Conservation (phyloP, 1,140 invertebrate genomes). For the Tetragonula clypearis region DNA sequence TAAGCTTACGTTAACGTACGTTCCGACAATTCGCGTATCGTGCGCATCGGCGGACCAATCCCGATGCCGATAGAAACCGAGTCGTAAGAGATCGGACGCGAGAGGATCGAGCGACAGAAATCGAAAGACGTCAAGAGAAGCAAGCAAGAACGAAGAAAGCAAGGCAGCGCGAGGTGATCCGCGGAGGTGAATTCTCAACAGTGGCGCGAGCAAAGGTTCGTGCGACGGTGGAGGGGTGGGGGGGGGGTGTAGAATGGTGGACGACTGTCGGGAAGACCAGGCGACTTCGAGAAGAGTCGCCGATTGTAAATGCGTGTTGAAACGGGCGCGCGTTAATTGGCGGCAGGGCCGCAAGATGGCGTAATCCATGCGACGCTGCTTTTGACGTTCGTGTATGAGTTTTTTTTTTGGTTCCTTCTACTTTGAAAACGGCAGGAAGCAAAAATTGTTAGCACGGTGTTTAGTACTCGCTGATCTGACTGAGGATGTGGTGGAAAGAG, state of each 20-base stretch:
- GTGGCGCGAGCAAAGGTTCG: too few relatives aligned
- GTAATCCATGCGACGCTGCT: constrained; percentile 73
- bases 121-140: too few relatives aligned
- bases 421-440: constrained; percentile 65
- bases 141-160: too few relatives aligned
- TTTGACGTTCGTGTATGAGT: constrained; percentile 75
- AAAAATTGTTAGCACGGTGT: constrained; percentile 56
- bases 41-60: too few relatives aligned
- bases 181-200: neutral
- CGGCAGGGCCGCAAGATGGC: constrained; percentile 69
- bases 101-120: too few relatives aligned
- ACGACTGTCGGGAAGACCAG: too few relatives aligned
- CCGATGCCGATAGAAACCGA: too few relatives aligned
- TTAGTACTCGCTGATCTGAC: constrained; percentile 50
- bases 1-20: too few relatives aligned
- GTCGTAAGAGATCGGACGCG: too few relatives aligned
- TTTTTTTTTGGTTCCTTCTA: constrained; percentile 67
- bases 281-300: constrained; percentile 1
- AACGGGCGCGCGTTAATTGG: neutral
- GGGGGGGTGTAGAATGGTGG: neutral
- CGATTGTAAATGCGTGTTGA: constrained; percentile 33
- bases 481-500: constrained; percentile 59
- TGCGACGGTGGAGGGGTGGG: too few relatives aligned
- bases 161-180: too few relatives aligned
- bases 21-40: too few relatives aligned